Evolutionary conservation across 1,140 invertebrate genomes (phyloP).

Genomic region (Potamilus streckersoni): DNA sequence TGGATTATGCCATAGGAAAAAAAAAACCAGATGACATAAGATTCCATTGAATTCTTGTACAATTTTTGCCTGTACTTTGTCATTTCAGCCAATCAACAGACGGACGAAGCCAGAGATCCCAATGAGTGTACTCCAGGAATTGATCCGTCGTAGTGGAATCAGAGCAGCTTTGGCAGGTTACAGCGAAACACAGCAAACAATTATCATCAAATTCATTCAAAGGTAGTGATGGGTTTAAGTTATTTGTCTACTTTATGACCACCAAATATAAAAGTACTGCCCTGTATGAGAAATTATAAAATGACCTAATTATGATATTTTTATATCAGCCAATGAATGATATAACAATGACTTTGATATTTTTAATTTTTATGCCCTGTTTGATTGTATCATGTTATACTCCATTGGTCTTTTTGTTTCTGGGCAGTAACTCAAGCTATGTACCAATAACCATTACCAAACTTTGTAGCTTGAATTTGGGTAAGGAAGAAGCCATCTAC

Average conservation of each 20-base stretch:
- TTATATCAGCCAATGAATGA: not conserved
- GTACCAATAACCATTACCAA: no score
- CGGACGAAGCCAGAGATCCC: conserved; percentile 81
- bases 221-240: conserved; percentile 37
- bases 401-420: no score
- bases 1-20: not conserved
- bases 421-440: no score
- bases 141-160: conserved; percentile 68
- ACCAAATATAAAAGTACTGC: not conserved
- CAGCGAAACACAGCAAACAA: conserved; percentile 75
- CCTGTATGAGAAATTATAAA: no score
- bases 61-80: conserved; percentile 31
- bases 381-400: no score
- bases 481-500: no score
- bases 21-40: not conserved
- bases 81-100: conserved; percentile 37
- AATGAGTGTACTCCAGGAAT: conserved; percentile 84
- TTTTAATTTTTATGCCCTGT: no score
- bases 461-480: no score
- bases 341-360: not conserved
- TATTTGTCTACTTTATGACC: not conserved
- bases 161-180: conserved; percentile 77
- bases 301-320: not conserved
- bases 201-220: conserved; percentile 80
- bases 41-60: not conserved